These are phyloP conservation scores for Panonychus citri DNA, from an alignment of 1,140 invertebrate species.

Conservation along the genomic window DNA sequence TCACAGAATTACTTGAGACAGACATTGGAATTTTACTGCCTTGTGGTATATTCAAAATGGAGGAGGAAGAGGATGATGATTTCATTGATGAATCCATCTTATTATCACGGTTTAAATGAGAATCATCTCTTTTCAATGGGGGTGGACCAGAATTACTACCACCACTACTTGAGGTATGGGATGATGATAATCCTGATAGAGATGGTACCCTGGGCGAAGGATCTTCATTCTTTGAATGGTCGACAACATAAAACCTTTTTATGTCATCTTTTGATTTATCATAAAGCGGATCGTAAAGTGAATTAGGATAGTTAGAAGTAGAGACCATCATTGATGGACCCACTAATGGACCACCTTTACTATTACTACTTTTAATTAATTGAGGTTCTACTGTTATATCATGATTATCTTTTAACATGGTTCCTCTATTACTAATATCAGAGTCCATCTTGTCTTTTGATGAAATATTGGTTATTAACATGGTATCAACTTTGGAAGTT, in stretches of 20 bases:
- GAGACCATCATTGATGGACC: not conserved
- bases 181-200: not conserved
- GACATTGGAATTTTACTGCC: not conserved
- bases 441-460: not conserved
- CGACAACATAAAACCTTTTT: not conserved
- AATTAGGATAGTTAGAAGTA: not conserved
- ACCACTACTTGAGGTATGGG: not conserved
- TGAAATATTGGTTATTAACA: not conserved
- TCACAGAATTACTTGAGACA: not conserved
- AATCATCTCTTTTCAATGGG: not conserved
- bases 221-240: too few species aligned
- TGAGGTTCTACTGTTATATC: not conserved
- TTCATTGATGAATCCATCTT: not conserved
- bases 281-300: not conserved
- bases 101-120: not conserved
- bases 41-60: not conserved
- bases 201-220: too few species aligned
- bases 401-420: too few species aligned
- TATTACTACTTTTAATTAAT: not conserved
- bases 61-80: not conserved
- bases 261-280: not conserved
- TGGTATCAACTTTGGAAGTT: not conserved
- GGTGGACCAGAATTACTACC: not conserved
- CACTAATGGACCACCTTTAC: not conserved
- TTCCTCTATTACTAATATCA: too few species aligned